A percentile compares a stretch with the other conserved stretches of the same genome.
These are phyloP conservation scores for Calliphora vicina DNA, from an alignment of 1,140 invertebrate species.

Conservation along the genomic window DNA sequence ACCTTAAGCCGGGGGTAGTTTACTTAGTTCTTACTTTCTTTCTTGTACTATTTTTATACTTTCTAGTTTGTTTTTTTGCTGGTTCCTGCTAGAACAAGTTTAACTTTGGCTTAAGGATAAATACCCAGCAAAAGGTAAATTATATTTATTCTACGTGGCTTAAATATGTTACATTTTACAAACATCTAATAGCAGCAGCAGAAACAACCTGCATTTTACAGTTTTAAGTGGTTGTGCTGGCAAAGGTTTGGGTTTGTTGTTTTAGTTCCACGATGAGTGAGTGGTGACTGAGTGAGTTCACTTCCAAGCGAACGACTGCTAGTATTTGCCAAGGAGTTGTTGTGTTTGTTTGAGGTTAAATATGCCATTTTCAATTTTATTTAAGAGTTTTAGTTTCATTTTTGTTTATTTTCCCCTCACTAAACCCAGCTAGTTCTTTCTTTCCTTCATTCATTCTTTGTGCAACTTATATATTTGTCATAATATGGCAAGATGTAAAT, in stretches of 20 bases:
- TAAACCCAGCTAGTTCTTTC: neutral
- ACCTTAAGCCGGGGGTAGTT: neutral
- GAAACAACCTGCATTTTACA: no score
- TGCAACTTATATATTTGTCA: conserved; percentile 13
- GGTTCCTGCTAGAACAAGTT: conserved; percentile 2
- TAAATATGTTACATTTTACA: neutral
- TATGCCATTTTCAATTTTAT: conserved; percentile 34
- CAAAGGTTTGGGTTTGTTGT: no score
- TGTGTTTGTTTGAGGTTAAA: neutral
- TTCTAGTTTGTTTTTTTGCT: neutral
- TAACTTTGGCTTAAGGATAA: conserved; percentile 34
- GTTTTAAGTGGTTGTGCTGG: no score
- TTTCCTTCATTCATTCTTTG: no score
- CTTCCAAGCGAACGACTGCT: no score
- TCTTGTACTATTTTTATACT: neutral
- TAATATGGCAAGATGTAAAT: neutral
- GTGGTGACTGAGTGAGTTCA: no score
- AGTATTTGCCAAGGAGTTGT: neutral
- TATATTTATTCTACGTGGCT: conserved; percentile 32
- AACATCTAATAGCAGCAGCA: neutral
- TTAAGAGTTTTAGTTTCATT: neutral
- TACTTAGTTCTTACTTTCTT: neutral
- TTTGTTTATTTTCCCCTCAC: neutral
- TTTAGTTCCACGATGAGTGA: no score
- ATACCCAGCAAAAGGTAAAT: conserved; percentile 32